These are phyloP conservation scores for Ctenomys sociabilis DNA, from an alignment of 2,113 vertebrate species.

Conservation along the genomic window DNA sequence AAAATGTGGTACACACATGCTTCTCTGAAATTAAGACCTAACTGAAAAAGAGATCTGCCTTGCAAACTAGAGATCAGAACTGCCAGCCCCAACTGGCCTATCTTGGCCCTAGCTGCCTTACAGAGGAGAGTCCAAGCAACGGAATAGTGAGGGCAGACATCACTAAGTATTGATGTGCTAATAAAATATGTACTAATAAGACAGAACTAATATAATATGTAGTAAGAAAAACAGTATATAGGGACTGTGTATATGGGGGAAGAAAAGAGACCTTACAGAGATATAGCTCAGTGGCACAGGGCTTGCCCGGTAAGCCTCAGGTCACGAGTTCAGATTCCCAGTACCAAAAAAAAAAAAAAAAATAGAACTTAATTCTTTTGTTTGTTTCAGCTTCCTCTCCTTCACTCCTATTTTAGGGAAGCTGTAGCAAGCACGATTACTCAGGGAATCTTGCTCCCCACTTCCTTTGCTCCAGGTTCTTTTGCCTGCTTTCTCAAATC, in stretches of 20 bases:
- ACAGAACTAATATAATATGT: not conserved
- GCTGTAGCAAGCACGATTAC: not conserved
- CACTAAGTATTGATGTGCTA: not conserved
- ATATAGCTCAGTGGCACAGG: too few species aligned
- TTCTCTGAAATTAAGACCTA: not conserved
- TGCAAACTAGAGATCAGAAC: not conserved
- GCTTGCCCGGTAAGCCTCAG: too few species aligned
- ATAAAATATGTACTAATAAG: not conserved
- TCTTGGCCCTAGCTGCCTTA: not conserved
- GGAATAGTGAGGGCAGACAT: not conserved
- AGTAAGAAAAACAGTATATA: not conserved
- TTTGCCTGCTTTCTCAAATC: not conserved
- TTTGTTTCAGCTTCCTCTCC: not conserved
- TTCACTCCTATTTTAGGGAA: constrained; percentile 17
- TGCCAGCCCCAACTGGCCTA: not conserved
- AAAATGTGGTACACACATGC: not conserved
- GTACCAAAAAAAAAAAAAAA: too few species aligned
- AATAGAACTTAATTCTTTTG: not conserved
- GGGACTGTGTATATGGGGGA: accelerated
- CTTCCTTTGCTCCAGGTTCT: not conserved
- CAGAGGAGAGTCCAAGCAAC: not conserved
- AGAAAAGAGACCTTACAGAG: too few species aligned
- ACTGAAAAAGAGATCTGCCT: not conserved
- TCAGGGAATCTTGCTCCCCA: not conserved
- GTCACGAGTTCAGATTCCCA: too few species aligned